Evolutionary conservation across 2,797 vertebrate genomes (phyloP), one percentile per base, ranked within the genome.

Genomic region (Pipistrellus pipistrellus): DNA sequence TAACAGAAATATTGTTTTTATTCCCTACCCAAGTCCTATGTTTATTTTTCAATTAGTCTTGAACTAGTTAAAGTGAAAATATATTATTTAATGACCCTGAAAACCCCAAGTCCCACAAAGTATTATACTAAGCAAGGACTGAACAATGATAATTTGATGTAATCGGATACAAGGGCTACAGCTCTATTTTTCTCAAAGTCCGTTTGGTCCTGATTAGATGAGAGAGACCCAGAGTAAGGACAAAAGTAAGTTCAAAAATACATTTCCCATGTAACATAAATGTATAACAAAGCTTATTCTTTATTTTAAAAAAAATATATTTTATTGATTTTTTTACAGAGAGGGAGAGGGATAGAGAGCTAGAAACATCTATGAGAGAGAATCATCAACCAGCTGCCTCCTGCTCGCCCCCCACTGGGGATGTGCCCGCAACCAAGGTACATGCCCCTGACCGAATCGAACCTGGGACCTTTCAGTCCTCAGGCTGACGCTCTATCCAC

Each of bases 21-120:
- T 41, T 66, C 23, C 10, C 71, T 9, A 59, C 3, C 51, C 18
- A 48, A 87, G 71, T 71, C 17, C 48, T 71, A 71, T 12, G 25
- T 86, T 68, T 68, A 25, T 76, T 55, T 83, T 87, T 94, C 21
- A 78, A 62, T 85, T 84, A 59, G 59, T 93, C 46, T 91, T 94
- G 59, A 90, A 80, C 27, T 75, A 88, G 44, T 90, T 69, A 41
- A 94, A 76, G 30, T 71, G 14, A 93, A 85, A 55, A 20, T 14
- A 17, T 73, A 73, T 71, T 88, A 88, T 35, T 59, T 84, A 95
- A 90, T 84, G 72, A 15, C 25, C 27, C 46, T 51, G 35, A 55
- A 88, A 44, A 55, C 46, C 48, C 55, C 55, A 86, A 86, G 62
- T 57, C 75, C 18, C 57, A 44, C 73, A 73, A 0, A 80, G 57